A percentile compares a stretch with the other conserved stretches of the same genome.
These are phyloP conservation scores for Lycodopsis pacificus DNA, from an alignment of 2,797 vertebrate species.

Conservation along the genomic window DNA sequence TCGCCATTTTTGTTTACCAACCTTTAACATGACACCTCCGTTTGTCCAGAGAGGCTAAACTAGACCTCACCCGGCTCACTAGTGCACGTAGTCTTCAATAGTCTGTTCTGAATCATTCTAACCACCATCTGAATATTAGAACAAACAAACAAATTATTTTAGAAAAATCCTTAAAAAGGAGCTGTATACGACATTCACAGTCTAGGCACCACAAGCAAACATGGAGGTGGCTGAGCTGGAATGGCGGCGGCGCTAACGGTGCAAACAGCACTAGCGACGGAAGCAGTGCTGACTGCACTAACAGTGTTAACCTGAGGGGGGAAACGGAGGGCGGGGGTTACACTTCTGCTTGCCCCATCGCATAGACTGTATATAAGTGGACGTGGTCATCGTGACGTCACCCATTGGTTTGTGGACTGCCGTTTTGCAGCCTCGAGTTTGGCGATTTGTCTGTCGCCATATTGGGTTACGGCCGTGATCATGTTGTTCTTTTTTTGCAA, in stretches of 20 bases:
- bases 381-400: background rate
- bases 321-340: background rate
- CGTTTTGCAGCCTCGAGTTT: no score
- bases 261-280: background rate
- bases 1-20: slow-evolving; percentile 12
- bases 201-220: background rate
- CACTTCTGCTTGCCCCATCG: background rate
- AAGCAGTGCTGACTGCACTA: background rate
- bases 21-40: background rate
- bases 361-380: background rate
- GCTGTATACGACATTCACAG: background rate
- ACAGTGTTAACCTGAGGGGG: background rate
- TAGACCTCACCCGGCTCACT: background rate
- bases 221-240: background rate
- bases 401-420: background rate
- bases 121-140: slow-evolving; percentile 3
- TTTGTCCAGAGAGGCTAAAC: slow-evolving; percentile 9
- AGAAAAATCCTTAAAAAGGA: background rate
- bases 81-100: slow-evolving; percentile 18
- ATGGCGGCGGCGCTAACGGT: background rate
- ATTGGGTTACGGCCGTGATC: no score
- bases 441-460: no score
- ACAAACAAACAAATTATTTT: background rate
- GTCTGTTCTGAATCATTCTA: slow-evolving; percentile 29
- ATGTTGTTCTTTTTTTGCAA: no score